These are phyloP conservation scores for Cuniculus paca DNA, from an alignment of 2,797 vertebrate genomes.

Conservation along the genomic window DNA sequence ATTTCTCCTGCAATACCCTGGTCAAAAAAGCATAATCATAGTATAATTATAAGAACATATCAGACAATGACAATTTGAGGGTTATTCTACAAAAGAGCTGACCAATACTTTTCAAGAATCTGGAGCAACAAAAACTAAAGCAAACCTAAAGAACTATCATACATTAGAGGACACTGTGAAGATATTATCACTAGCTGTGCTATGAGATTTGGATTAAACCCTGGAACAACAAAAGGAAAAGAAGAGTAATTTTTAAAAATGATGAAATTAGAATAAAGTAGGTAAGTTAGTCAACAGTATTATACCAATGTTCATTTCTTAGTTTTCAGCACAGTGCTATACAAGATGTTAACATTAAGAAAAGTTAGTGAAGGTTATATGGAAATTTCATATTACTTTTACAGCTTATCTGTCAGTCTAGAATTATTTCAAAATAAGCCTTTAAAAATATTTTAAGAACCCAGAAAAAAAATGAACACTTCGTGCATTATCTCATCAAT, in stretches of 20 bases:
- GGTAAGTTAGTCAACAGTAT: background rate
- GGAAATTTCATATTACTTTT: background rate
- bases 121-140: background rate
- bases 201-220: background rate
- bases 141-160: background rate
- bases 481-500: background rate
- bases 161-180: background rate
- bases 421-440: slow-evolving; percentile 35
- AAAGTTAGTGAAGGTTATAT: background rate
- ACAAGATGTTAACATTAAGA: background rate
- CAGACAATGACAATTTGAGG: background rate
- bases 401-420: background rate
- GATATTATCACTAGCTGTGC: background rate
- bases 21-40: background rate
- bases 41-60: background rate
- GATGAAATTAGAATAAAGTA: slow-evolving; percentile 1
- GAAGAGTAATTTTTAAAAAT: background rate
- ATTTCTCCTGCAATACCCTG: background rate
- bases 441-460: slow-evolving; percentile 38
- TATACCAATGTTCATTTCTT: background rate
- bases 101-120: background rate
- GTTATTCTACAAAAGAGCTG: background rate
- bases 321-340: background rate
- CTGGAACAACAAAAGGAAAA: slow-evolving; percentile 1
- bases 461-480: background rate